A percentile compares a stretch with the other conserved stretches of the same genome.
phyloP scores from a whole-genome alignment of 2,797 vertebrate genomes.

The Sebastolobus alascanus region DNA sequence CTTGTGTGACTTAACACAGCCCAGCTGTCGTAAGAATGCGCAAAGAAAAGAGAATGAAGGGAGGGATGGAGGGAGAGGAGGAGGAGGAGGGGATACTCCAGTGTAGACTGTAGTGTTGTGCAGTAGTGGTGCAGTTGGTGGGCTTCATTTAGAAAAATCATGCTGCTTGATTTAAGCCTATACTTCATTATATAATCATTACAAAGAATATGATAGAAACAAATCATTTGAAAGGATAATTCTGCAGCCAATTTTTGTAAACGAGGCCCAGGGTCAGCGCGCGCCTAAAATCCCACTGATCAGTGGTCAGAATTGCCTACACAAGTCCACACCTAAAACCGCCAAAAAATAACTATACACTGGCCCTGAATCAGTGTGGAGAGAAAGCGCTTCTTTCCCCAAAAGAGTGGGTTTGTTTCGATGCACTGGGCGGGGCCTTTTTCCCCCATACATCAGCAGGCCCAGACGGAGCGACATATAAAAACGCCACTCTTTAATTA shows the following conservation, averaged over 20 bases:
- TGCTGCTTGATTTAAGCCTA: neutral
- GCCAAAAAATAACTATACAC: conserved; percentile 35
- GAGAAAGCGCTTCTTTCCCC: conserved; percentile 42
- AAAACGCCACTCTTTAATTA: conserved; percentile 40
- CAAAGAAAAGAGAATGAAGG: conserved; percentile 46
- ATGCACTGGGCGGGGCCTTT: conserved; percentile 44
- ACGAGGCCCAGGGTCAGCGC: conserved; percentile 60
- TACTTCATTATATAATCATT: conserved; percentile 5
- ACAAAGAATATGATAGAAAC: conserved; percentile 20
- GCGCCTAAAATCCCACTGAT: conserved; percentile 53
- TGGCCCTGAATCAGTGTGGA: conserved; percentile 71
- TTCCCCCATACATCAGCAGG: conserved; percentile 60
- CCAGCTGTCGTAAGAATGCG: conserved; percentile 85
- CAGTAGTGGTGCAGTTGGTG: conserved; percentile 69
- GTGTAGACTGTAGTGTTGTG: conserved; percentile 76
- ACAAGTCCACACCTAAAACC: conserved; percentile 46
- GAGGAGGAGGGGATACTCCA: conserved; percentile 67
- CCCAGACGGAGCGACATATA: conserved; percentile 52
- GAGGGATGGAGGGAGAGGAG: conserved; percentile 10
- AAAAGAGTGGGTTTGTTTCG: conserved; percentile 44
- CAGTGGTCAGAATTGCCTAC: conserved; percentile 58
- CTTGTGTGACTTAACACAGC: conserved; percentile 82
- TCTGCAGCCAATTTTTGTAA: conserved; percentile 9
- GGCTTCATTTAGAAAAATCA: conserved; percentile 44
- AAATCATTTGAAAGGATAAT: conserved; percentile 12